A percentile compares a stretch with the other conserved stretches of the same genome.
These are phyloP conservation scores for Epiblema foenella DNA, from an alignment of 2,888 invertebrate species.

Conservation along the genomic window DNA sequence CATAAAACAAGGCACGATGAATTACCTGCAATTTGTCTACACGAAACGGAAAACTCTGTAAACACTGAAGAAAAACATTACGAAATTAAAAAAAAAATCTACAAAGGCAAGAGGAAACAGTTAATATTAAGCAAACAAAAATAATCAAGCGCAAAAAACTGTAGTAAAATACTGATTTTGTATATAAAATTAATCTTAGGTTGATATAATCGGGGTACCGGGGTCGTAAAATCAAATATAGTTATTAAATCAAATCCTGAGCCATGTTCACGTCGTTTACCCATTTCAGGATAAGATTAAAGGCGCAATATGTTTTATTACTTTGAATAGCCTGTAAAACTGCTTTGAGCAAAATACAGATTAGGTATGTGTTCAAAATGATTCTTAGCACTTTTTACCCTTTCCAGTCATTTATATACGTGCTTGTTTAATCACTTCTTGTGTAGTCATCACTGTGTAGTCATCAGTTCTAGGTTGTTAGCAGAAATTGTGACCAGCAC, in stretches of 20 bases:
- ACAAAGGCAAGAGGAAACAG: not conserved
- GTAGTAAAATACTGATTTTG: not conserved
- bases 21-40: not conserved
- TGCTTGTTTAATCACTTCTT: not conserved
- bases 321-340: too few relatives aligned
- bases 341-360: too few relatives aligned
- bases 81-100: not conserved
- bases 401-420: not conserved
- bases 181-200: not conserved
- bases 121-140: conserved; percentile 26
- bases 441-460: not conserved
- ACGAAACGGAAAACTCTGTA: not conserved
- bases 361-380: too few relatives aligned
- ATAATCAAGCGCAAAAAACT: not conserved
- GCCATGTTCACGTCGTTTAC: not conserved
- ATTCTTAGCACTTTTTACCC: not conserved
- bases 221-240: not conserved
- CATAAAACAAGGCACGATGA: not conserved
- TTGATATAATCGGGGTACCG: not conserved
- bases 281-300: too few relatives aligned
- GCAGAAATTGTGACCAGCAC: not conserved
- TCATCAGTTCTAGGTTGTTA: not conserved
- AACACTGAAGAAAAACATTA: not conserved
- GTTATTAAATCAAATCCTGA: not conserved
- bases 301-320: too few relatives aligned